Evolutionary conservation across 2,797 vertebrate species (phyloP).

Genomic region (Antrozous pallidus): DNA sequence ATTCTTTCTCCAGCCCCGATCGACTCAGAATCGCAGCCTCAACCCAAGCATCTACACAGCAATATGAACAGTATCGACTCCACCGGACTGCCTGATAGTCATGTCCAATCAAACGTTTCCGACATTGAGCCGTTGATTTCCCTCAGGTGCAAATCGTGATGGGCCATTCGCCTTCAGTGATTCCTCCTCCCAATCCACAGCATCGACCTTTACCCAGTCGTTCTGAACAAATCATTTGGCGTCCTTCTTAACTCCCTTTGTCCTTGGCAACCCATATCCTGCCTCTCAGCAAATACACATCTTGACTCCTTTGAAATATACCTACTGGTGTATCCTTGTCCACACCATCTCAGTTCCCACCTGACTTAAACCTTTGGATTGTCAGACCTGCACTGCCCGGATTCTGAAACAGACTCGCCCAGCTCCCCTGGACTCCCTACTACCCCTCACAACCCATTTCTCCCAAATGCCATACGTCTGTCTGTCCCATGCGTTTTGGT

Average conservation of each 20-base stretch:
- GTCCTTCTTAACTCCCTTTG: not conserved
- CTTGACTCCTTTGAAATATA: not conserved
- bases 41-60: not conserved
- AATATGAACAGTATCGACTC: not conserved
- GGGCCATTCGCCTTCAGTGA: not conserved
- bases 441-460: rapidly evolving
- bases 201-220: not conserved
- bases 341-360: not conserved
- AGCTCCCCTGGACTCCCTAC: not conserved
- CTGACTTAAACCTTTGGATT: too few species aligned
- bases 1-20: not conserved
- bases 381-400: not conserved
- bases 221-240: not conserved
- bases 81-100: rapidly evolving
- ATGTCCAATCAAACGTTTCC: not conserved
- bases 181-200: not conserved
- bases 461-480: not conserved
- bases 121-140: not conserved
- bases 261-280: not conserved
- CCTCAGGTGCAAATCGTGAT: rapidly evolving
- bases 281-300: not conserved
- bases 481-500: not conserved
- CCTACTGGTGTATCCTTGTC: not conserved
- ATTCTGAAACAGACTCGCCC: not conserved
- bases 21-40: not conserved